Evolutionary conservation across 2,113 vertebrate species (phyloP), one percentile per base, ranked within the genome.

Genomic region (Aspidoscelis tigris): DNA sequence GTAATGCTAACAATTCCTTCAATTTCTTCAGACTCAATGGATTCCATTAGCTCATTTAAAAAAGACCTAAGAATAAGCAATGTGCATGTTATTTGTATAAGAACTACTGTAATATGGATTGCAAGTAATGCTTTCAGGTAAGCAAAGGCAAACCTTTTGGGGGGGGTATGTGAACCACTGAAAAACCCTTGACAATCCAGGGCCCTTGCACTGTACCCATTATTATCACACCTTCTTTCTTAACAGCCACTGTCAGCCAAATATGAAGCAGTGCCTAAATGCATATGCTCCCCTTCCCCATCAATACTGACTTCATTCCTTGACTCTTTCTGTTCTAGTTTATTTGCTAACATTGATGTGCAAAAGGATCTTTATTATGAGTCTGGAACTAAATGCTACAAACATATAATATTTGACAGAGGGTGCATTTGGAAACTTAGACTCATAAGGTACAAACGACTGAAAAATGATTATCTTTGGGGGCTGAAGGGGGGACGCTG

Each of bases 1-100:
- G 97, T 93, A 89, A 99, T 91, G 83, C 95, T 97, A 5, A 93
- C 88, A 87, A 97, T 89, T 80, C 94, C 97, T 92, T 96, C 94
- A 68, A 98, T 95, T 89, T 96, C 96, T 72, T 97, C 96, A 0
- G 96, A 97, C 53, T 94, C 90, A 88, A 98, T 88, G 68, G 93
- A 96, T 0, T 95, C 93, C 87, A 90, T 91, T 78, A 97, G 89
- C 89, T 98, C 97, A 33, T 92, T 92, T 94, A 98, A 91, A 96
- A 99, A 96, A 22, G 96, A 96, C 84, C 99, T 99, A 82, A 86
- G 83, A 82, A 82, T 86, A 87, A 91, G 83, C 1, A 78, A 76
- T 82, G 53, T 1, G 88, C 81, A 84, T 10, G 72, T 6, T 7
- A 61, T 71, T 61, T 72, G 72, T 47, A 50, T 11, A 79, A 44